Percentiles rank a stretch among this genome's conserved stretches.
These are phyloP conservation scores for Ganaspis brasiliensis DNA, from an alignment of 2,888 invertebrate genomes.

Conservation along the genomic window DNA sequence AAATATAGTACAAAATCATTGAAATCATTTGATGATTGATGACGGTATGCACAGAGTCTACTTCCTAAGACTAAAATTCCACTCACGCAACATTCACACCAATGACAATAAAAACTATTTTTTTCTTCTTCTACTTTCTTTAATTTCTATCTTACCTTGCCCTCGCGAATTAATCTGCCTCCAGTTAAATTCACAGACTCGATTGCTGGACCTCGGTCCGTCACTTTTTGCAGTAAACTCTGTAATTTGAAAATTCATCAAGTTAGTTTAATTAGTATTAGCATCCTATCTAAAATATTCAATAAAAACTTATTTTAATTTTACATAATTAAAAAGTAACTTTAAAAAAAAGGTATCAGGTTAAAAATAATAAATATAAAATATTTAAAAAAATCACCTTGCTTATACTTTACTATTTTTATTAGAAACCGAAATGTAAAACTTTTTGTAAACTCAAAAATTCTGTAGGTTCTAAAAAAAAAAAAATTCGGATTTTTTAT, in stretches of 20 bases:
- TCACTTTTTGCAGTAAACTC: constrained; percentile 95
- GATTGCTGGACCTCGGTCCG: constrained; percentile 96
- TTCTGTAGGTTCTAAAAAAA: too few relatives aligned
- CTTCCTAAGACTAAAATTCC: constrained; percentile 62
- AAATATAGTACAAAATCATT: constrained; percentile 58
- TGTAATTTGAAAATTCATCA: constrained; percentile 81
- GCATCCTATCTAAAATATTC: too few relatives aligned
- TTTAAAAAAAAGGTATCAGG: too few relatives aligned
- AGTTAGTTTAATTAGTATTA: constrained; percentile 7
- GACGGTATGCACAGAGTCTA: constrained; percentile 61
- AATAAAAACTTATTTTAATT: too few relatives aligned
- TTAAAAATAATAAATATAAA: too few relatives aligned
- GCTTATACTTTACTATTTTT: too few relatives aligned
- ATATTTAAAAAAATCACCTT: too few relatives aligned
- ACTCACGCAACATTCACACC: constrained; percentile 74
- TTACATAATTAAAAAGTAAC: too few relatives aligned
- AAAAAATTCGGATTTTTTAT: too few relatives aligned
- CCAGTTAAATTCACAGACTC: constrained; percentile 98
- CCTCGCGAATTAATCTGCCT: constrained; percentile 97
- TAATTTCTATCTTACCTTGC: constrained; percentile 93
- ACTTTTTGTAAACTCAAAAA: too few relatives aligned
- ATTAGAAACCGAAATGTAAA: too few relatives aligned
- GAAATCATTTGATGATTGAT: constrained; percentile 44
- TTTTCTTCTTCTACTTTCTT: constrained; percentile 84
- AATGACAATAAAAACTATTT: constrained; percentile 68